Conservation (phyloP, 2,888 invertebrate species). For the Scaptomyza flava region DNA sequence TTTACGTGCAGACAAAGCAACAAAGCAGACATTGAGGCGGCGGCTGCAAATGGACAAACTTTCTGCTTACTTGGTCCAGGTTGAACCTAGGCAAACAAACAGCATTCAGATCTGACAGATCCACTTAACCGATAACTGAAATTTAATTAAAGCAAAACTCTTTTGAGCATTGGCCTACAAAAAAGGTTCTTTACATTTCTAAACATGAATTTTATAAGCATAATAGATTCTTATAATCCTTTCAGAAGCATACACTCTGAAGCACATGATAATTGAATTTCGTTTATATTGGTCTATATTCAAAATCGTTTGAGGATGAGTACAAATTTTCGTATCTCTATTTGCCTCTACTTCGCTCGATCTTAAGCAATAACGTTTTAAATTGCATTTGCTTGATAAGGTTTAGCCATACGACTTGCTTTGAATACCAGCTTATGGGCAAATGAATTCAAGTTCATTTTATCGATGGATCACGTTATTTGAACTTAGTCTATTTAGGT, state of each 20-base stretch:
- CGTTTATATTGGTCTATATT: not conserved
- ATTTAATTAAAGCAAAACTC: conserved; percentile 40
- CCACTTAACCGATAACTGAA: conserved; percentile 40
- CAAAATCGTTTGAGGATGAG: not conserved
- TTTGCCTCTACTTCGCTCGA: not conserved
- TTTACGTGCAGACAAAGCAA: conserved; percentile 29
- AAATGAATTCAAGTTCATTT: conserved; percentile 14
- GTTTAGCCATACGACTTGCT: not conserved
- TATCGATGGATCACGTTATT: conserved; percentile 25
- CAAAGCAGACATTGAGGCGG: conserved; percentile 20
- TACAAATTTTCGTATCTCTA: not conserved
- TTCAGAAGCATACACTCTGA: not conserved
- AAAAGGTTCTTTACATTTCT: conserved; percentile 1
- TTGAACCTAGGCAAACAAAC: conserved; percentile 24
- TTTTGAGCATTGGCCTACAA: conserved; percentile 10
- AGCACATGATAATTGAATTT: no score
- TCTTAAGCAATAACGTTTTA: not conserved
- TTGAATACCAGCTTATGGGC: not conserved
- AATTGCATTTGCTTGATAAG: not conserved
- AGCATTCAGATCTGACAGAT: conserved; percentile 36
- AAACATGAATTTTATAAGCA: not conserved
- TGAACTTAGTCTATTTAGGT: conserved; percentile 12
- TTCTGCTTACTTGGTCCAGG: conserved; percentile 11
- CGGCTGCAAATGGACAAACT: conserved; percentile 40
- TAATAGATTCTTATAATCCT: not conserved